Evolutionary conservation across 2,797 vertebrate genomes (phyloP), one percentile per base, ranked within the genome.

Genomic region (Lacerta viridis): DNA sequence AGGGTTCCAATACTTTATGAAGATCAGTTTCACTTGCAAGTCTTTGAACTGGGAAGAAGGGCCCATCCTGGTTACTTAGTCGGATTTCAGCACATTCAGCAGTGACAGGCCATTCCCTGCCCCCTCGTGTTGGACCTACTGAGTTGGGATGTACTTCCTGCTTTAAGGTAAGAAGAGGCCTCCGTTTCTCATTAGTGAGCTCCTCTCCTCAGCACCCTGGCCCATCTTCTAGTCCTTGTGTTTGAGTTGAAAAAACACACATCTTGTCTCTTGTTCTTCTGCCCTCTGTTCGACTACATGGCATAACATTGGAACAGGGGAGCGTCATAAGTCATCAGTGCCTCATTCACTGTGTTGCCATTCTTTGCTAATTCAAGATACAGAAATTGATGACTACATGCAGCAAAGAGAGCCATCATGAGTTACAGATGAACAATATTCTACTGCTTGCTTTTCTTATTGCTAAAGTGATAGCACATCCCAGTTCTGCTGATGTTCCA

Each of bases 11-110:
- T 92, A 81, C 23, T 90, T 90, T 93, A 11, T 92, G 95, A 93
- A 95, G 93, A 95, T 92, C 91, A 95, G 86, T 93, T 93, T 86
- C 85, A 91, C 89, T 95, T 94, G 89, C 90, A 94, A 95, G 93
- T 93, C 93, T 94, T 93, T 95, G 94, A 94, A 11, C 41, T 92
- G 95, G 91, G 86, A 95, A 93, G 94, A 94, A 93, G 87, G 94
- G 93, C 25, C 88, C 93, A 33, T 89, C 75, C 90, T 89, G 91
- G 91, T 91, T 93, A 91, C 89, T 93, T 93, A 94, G 94, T 89
- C 25, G 90, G 92, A 86, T 89, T 92, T 92, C 92, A 91, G 90
- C 88, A 95, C 86, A 90, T 88, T 93, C 71, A 5, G 23, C 91
- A 93, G 88, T 93, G 93, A 82, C 93, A 92, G 91, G 81, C 91